A percentile compares a stretch with the other conserved stretches of the same genome.
Evolutionary conservation across 2,797 vertebrate species (phyloP).

Genomic region (Diplodus sargus): DNA sequence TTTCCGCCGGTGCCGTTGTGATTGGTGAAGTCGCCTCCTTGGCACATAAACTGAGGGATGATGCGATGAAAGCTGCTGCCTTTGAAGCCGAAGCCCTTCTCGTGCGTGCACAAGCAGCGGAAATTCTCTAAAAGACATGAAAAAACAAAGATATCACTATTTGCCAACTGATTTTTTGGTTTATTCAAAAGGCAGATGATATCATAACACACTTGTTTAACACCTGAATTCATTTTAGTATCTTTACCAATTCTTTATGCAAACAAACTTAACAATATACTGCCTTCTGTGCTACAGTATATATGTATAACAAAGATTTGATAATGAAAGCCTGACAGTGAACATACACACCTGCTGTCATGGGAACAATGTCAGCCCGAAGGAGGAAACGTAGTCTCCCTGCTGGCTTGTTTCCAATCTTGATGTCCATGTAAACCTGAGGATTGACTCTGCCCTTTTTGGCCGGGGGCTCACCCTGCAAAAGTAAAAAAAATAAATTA

Average conservation of each 20-base stretch:
- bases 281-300: background rate
- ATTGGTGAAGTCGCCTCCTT: conserved; percentile 98
- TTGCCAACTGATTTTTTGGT: too few relatives aligned
- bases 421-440: conserved; percentile 98
- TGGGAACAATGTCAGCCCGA: conserved; percentile 95
- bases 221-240: background rate
- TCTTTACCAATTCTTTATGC: background rate
- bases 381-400: conserved; percentile 94
- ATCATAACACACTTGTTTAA: background rate
- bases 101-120: conserved; percentile 96
- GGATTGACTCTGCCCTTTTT: conserved; percentile 95
- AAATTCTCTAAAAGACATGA: conserved; percentile 90
- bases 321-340: background rate
- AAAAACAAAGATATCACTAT: background rate
- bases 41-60: conserved; percentile 99
- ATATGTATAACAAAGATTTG: background rate
- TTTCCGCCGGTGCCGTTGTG: conserved; percentile 98
- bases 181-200: background rate
- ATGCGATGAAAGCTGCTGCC: conserved; percentile 97
- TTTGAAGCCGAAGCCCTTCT: conserved; percentile 97
- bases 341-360: conserved; percentile 90
- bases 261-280: background rate
- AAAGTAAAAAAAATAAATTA: conserved; percentile 12
- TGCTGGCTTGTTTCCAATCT: conserved; percentile 96
- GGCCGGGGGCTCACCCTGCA: conserved; percentile 90